Base-by-base conservation (phyloP, 2,888 invertebrate species). In the Nasonia oneida region DNA sequence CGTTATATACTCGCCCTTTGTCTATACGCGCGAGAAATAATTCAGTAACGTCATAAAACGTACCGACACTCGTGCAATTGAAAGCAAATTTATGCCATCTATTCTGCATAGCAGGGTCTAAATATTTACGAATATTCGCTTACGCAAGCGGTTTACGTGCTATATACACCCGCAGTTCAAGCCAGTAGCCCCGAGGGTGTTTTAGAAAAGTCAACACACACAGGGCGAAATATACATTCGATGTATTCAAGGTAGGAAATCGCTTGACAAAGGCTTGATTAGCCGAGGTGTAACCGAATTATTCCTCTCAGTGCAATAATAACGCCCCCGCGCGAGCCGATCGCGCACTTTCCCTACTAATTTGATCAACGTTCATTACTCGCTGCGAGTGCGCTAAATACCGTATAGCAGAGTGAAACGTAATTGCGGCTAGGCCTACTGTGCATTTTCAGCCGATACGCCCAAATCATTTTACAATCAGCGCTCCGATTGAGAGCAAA, bases 351-450 rank as follows among this genome's bases (percentile, higher is more conserved):
- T 81, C 29, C 4, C 5, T 47, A 64, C 50, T 81, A 81, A 81
- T 74, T 74, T 74, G 47, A 74, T 81, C 74, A n/a, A n/a, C 15
- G 33, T 47, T 57, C 71, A 74, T 81, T 74, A 74, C 74, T 47
- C 39, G 12, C 42, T 42, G 23, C 47, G 29, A 57, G 14, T 14
- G n/a, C 0, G 5, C 64, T 53, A 67, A 53, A 71, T 67, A 18
- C 78, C 47, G 39, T 74, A 47, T 12, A 33, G 74, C n/a, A 39
- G 53, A 50, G 18, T 61, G 74, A n/a, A 74, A 81, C 42, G 73
- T 64, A 64, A 81, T 81, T 64, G 47, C 61, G 74, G 81, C 47
- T 42, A 74, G 15, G 71, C 53, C 67, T 57, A 73, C 61, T 8
- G 42, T 18, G 4, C 57, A 61, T 14, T 57, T 67, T 67, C 33